Evolutionary conservation across 2,797 vertebrate species (phyloP).

Genomic region (Psittacula echo): DNA sequence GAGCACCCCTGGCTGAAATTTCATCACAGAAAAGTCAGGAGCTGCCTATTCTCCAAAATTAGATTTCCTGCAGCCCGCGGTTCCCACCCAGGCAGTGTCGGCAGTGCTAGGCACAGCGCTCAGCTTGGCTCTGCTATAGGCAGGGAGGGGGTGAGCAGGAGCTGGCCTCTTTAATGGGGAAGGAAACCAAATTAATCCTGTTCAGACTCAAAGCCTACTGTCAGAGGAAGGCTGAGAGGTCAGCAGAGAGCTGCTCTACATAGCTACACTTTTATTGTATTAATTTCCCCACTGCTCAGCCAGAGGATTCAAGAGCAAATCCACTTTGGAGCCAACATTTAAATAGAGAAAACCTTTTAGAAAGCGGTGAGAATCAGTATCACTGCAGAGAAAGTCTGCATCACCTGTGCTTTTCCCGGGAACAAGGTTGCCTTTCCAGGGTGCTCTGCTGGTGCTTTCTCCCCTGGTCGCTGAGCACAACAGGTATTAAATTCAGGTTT

Average conservation of each 20-base stretch:
- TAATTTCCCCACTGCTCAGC: slow-evolving; percentile 12
- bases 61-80: neutral
- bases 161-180: neutral
- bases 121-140: neutral
- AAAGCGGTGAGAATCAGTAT: neutral
- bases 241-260: neutral
- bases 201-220: slow-evolving; percentile 21
- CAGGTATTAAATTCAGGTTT: neutral
- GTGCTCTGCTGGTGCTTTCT: neutral
- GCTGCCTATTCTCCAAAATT: neutral
- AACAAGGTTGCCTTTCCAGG: neutral
- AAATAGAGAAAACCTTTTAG: neutral
- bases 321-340: neutral
- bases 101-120: neutral
- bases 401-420: neutral
- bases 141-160: neutral
- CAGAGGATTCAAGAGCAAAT: slow-evolving; percentile 12
- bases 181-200: slow-evolving; percentile 32
- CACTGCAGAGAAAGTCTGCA: neutral
- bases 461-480: neutral
- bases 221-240: neutral
- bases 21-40: slow-evolving; percentile 20
- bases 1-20: neutral
- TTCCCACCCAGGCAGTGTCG: neutral
- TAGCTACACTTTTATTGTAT: slow-evolving; percentile 10